Percentiles rank a stretch among this genome's conserved stretches.
Conservation (phyloP, 2,888 invertebrate species). For the Marronus borbonicus region DNA sequence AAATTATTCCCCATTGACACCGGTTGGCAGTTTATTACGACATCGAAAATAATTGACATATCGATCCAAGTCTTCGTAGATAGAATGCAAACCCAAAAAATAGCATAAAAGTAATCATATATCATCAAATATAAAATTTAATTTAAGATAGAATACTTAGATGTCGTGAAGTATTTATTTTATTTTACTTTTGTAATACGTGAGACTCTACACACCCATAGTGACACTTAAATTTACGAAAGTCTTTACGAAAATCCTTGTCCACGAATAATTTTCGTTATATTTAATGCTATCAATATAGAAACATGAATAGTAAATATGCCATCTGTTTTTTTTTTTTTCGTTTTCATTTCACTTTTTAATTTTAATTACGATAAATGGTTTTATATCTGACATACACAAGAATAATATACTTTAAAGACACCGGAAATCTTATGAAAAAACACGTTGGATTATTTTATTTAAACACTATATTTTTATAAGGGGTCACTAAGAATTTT, state of each 20-base stretch:
- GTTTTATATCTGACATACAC: conserved; percentile 18
- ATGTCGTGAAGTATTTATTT: conserved; percentile 46
- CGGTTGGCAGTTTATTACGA: no score
- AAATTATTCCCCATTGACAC: no score
- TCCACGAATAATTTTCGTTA: not conserved
- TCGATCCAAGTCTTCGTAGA: not conserved
- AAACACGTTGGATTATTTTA: not conserved
- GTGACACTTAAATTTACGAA: conserved; percentile 41
- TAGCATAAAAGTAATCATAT: conserved; percentile 37
- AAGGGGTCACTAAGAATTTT: not conserved
- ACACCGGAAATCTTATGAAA: conserved; percentile 3
- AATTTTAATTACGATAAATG: not conserved
- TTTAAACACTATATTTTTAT: conserved; percentile 5
- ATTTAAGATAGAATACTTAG: conserved; percentile 42
- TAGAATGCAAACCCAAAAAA: conserved; percentile 42
- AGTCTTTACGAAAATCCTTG: not conserved
- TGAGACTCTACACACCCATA: conserved; percentile 46
- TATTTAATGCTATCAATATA: not conserved
- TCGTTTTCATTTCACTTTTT: not conserved
- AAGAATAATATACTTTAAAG: conserved; percentile 11
- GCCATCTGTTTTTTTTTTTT: not conserved
- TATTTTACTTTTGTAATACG: conserved; percentile 16
- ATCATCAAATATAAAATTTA: conserved; percentile 18
- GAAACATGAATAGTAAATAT: not conserved
- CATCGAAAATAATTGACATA: no score